These are phyloP conservation scores for Cataglyphis livida DNA, from an alignment of 2,888 invertebrate species.

Conservation along the genomic window DNA sequence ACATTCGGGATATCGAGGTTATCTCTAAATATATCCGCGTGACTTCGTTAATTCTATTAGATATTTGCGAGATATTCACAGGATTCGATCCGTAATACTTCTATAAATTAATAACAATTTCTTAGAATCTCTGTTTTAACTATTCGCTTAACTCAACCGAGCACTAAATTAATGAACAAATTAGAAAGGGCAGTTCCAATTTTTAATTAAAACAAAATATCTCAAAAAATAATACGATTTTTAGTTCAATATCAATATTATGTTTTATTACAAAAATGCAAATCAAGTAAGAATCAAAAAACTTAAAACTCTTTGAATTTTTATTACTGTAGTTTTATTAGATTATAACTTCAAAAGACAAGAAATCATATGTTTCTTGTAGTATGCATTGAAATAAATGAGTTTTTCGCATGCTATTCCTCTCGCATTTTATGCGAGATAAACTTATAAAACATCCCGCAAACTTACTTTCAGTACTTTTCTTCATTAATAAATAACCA, in stretches of 20 bases:
- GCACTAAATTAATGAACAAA: not conserved
- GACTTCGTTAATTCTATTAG: constrained; percentile 6
- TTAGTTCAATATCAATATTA: too few species aligned
- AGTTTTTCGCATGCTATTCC: constrained; percentile 24
- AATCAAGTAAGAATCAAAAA: not conserved
- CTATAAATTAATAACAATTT: constrained; percentile 13
- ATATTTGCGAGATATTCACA: constrained; percentile 14
- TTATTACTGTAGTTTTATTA: not conserved
- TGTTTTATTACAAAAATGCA: not conserved
- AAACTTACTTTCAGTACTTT: constrained; percentile 18
- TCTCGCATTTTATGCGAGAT: not conserved
- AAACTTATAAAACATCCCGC: constrained; percentile 33
- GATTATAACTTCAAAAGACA: constrained; percentile 29
- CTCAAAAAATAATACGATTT: not conserved
- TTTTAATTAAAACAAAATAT: not conserved
- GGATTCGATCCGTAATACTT: constrained; percentile 3
- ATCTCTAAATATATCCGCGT: constrained; percentile 37
- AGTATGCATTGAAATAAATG: constrained; percentile 39
- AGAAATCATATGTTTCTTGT: constrained; percentile 27
- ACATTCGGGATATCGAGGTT: constrained; percentile 19
- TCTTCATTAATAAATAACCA: constrained; percentile 43
- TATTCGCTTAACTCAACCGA: not conserved
- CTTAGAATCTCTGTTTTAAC: not conserved
- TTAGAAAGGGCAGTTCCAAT: not conserved
- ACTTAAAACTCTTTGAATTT: not conserved